Evolutionary conservation across 2,797 vertebrate species (phyloP).

Genomic region (Sebastes minor): DNA sequence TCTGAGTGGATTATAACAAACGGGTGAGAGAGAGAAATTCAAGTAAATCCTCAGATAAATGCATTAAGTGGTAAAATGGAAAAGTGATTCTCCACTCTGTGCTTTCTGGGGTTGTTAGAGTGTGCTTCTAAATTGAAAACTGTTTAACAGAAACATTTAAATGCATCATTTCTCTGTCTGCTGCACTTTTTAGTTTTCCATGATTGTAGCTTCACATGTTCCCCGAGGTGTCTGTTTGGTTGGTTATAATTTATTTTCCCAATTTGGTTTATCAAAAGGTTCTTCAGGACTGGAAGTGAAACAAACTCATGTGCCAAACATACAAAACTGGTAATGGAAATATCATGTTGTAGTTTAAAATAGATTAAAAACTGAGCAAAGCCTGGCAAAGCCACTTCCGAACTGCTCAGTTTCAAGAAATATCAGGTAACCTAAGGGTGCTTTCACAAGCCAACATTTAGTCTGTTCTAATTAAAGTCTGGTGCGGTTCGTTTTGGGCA

Average conservation of each 20-base stretch:
- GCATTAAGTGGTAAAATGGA: conserved; percentile 13
- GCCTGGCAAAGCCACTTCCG: neutral
- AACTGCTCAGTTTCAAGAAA: neutral
- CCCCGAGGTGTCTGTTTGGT: conserved; percentile 21
- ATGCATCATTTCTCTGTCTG: conserved; percentile 9
- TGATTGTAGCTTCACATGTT: conserved; percentile 13
- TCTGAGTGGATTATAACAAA: conserved; percentile 24
- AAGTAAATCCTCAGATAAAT: conserved; percentile 21
- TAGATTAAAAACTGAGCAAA: conserved; percentile 17
- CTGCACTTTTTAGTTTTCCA: conserved; percentile 13
- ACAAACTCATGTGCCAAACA: neutral
- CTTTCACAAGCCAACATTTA: too few relatives aligned
- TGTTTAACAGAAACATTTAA: conserved; percentile 35
- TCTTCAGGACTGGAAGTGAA: conserved; percentile 19
- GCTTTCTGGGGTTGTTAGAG: neutral
- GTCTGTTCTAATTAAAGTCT: too few relatives aligned
- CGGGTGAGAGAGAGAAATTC: neutral
- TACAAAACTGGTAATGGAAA: neutral
- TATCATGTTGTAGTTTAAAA: neutral
- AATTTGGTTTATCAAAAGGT: conserved; percentile 27
- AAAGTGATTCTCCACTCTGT: conserved; percentile 7
- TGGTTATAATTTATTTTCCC: conserved; percentile 27
- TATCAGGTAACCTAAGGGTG: neutral
- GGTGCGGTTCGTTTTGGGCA: too few relatives aligned
- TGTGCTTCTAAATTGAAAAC: conserved; percentile 37